A percentile compares a stretch with the other conserved stretches of the same genome.
These are phyloP conservation scores for Endomychus coccineus DNA, from an alignment of 2,888 invertebrate species.

Conservation along the genomic window DNA sequence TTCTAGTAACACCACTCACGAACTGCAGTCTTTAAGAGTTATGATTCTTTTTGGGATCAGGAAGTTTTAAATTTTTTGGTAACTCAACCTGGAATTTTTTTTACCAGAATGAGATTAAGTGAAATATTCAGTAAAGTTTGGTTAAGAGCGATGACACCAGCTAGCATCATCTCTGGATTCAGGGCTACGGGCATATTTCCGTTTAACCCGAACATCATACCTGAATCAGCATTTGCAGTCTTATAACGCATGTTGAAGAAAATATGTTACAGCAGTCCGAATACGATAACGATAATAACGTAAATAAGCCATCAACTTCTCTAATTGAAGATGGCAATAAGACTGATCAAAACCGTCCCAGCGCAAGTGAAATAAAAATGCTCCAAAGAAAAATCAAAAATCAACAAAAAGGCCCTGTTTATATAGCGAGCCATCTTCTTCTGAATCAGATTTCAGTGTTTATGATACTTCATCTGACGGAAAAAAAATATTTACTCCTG, in stretches of 20 bases:
- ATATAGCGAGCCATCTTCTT: constrained; percentile 6
- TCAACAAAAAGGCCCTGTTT: constrained; percentile 7
- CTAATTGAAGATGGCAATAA: no score
- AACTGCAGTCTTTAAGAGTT: constrained; percentile 22
- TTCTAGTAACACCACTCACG: no score
- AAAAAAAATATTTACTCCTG: no score
- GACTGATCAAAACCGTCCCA: constrained; percentile 5
- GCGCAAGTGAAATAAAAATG: constrained; percentile 7
- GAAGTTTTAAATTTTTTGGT: constrained; percentile 15
- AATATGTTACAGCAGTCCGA: constrained; percentile 7
- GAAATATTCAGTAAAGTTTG: constrained; percentile 18
- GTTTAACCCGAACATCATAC: constrained; percentile 23
- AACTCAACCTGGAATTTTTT: constrained; percentile 6
- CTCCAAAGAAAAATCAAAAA: constrained; percentile 5
- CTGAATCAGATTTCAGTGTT: constrained; percentile 10
- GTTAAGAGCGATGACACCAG: constrained; percentile 22
- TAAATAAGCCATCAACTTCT: constrained; percentile 7
- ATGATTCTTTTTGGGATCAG: constrained; percentile 23
- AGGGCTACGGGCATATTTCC: constrained; percentile 24
- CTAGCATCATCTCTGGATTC: constrained; percentile 23
- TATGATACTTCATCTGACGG: no score
- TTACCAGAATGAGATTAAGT: constrained; percentile 15
- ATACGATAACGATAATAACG: constrained; percentile 1
- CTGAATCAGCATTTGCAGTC: constrained; percentile 23
- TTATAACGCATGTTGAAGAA: constrained; percentile 6